Conservation (phyloP, 1,140 invertebrate species). For the Drosophila guanche region DNA sequence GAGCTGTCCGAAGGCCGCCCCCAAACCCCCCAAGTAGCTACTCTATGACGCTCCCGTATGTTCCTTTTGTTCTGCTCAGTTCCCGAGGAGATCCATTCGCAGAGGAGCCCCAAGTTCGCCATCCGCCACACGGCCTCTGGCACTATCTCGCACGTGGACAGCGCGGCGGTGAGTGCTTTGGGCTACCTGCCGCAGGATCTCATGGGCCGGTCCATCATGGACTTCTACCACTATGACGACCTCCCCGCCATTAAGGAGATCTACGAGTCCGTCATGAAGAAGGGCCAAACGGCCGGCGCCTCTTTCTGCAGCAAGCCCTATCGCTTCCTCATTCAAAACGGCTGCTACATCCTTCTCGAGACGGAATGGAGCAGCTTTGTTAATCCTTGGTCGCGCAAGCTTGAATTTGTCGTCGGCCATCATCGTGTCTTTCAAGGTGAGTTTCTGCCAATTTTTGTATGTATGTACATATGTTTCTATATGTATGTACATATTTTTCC, state of each 20-base stretch:
- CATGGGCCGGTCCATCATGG: constrained; percentile 91
- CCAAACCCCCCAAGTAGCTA: background rate
- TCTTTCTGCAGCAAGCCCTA: constrained; percentile 90
- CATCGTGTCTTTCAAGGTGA: constrained; percentile 91
- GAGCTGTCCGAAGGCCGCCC: constrained; percentile 58
- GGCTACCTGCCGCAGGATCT: constrained; percentile 96
- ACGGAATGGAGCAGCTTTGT: constrained; percentile 97
- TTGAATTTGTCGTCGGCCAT: constrained; percentile 96
- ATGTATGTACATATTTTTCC: too few species aligned
- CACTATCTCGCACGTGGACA: constrained; percentile 90
- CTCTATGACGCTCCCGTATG: too few species aligned
- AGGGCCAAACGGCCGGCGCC: constrained; percentile 85
- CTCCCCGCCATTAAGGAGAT: constrained; percentile 90
- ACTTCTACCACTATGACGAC: constrained; percentile 95
- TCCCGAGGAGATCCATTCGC: constrained; percentile 85
- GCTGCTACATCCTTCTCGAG: constrained; percentile 91
- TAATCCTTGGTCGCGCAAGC: constrained; percentile 95
- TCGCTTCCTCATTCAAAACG: constrained; percentile 91
- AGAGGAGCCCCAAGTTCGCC: constrained; percentile 87
- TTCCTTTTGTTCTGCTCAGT: constrained; percentile 80
- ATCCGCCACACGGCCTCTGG: constrained; percentile 91
- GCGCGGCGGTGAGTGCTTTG: constrained; percentile 90
- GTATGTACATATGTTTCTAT: too few species aligned
- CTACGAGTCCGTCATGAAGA: constrained; percentile 90
- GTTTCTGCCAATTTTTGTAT: background rate